phyloP scores from a whole-genome alignment of 2,113 vertebrate species.

The Fukomys damarensis region DNA sequence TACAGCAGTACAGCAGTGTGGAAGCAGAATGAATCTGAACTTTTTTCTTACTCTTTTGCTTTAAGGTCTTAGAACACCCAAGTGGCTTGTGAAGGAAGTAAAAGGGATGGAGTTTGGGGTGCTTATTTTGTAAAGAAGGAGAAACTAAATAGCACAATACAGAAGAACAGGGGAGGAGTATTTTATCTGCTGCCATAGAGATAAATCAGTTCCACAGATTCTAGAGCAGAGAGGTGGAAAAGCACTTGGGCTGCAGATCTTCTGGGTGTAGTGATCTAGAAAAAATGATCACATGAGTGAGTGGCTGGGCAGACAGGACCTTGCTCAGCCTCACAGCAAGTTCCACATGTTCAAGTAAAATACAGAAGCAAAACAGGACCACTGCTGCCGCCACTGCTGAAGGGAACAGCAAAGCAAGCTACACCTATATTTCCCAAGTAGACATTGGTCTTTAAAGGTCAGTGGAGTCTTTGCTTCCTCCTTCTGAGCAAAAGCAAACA shows the following conservation, averaged over 20 bases:
- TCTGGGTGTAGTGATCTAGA: neutral
- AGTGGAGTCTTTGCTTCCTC: too few relatives aligned
- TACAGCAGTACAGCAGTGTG: neutral
- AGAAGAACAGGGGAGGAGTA: neutral
- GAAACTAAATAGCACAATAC: neutral
- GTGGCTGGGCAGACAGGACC: neutral
- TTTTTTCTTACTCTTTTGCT: neutral
- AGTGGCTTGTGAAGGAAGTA: neutral
- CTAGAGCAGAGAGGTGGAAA: neutral
- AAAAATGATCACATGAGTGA: neutral
- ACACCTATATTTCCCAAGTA: neutral
- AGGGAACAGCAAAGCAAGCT: neutral
- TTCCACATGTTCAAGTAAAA: neutral
- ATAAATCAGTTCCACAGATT: neutral
- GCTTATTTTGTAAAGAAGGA: neutral
- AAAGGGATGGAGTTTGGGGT: neutral
- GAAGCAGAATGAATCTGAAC: neutral
- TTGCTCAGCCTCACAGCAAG: neutral
- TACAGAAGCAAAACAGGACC: rapidly evolving
- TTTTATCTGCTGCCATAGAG: too few relatives aligned
- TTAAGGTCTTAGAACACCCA: neutral
- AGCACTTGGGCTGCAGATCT: neutral
- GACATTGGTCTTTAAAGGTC: too few relatives aligned
- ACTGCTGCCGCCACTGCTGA: neutral
- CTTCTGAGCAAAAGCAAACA: neutral